Percentiles rank a stretch among this genome's conserved stretches.
These are phyloP conservation scores for Archegozetes longisetosus DNA, from an alignment of 1,140 invertebrate genomes.

Conservation along the genomic window DNA sequence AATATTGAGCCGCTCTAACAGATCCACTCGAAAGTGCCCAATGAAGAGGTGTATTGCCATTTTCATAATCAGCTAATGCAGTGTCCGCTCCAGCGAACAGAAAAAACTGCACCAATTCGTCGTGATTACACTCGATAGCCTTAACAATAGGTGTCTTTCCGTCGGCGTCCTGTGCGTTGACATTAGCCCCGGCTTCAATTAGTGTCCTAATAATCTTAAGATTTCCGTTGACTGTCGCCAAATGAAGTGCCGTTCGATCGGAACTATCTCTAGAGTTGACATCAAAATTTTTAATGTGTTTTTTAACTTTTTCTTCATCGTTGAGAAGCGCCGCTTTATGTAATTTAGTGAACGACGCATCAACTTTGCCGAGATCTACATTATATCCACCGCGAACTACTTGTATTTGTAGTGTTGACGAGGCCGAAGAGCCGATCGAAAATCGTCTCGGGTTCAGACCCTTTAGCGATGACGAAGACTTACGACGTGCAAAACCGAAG, in stretches of 20 bases:
- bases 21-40: constrained; percentile 6
- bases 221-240: constrained; percentile 59
- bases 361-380: constrained; percentile 16
- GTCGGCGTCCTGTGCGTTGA: constrained; percentile 31
- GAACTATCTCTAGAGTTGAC: constrained; percentile 31
- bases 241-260: constrained; percentile 43
- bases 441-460: not conserved
- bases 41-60: constrained; percentile 16
- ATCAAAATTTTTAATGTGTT: constrained; percentile 13
- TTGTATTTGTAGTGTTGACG: constrained; percentile 3
- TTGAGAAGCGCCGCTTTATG: constrained; percentile 16
- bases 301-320: constrained; percentile 10
- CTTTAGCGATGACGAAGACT: not conserved
- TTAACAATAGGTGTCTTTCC: constrained; percentile 32
- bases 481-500: constrained; percentile 1
- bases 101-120: constrained; percentile 27
- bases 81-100: constrained; percentile 20
- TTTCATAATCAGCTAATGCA: constrained; percentile 13
- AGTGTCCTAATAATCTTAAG: constrained; percentile 51
- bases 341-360: constrained; percentile 16
- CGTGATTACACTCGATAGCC: constrained; percentile 29
- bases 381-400: constrained; percentile 17
- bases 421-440: not conserved
- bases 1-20: not conserved
- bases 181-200: constrained; percentile 50